Conservation (phyloP, 2,113 vertebrate genomes). For the Chaetodon trifascialis region DNA sequence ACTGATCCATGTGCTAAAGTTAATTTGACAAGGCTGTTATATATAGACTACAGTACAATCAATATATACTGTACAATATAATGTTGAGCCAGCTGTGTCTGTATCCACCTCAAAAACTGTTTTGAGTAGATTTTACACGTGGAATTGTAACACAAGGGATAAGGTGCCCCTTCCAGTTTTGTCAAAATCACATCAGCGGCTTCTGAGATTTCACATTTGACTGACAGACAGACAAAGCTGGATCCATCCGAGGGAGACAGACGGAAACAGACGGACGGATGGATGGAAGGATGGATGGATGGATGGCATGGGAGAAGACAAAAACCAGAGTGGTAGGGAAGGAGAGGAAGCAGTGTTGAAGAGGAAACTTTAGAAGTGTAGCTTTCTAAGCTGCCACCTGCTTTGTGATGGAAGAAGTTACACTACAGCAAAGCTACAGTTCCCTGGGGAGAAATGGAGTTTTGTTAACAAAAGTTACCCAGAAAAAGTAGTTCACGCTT, state of each 20-base stretch:
- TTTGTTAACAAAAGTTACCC: constrained; percentile 27
- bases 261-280: constrained; percentile 24
- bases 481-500: constrained; percentile 10
- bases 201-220: constrained; percentile 46
- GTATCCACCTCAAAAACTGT: constrained; percentile 15
- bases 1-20: not conserved
- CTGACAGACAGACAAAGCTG: constrained; percentile 56
- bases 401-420: constrained; percentile 16
- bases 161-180: constrained; percentile 5
- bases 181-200: constrained; percentile 36
- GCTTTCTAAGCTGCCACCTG: constrained; percentile 21
- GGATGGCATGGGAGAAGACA: constrained; percentile 24
- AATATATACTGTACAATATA: not conserved
- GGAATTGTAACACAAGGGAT: constrained; percentile 9
- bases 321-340: not conserved
- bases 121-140: constrained; percentile 24
- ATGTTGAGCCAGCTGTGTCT: not conserved
- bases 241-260: constrained; percentile 37
- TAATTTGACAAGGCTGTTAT: constrained; percentile 3
- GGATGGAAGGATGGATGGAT: not conserved
- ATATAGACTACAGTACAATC: not conserved
- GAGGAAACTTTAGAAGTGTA: constrained; percentile 27
- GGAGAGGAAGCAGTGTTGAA: not conserved
- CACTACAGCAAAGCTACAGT: constrained; percentile 20
- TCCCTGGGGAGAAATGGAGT: constrained; percentile 18